Evolutionary conservation across 2,797 vertebrate species (phyloP), one percentile per base, ranked within the genome.

Genomic region (Steatocranus sp.): DNA sequence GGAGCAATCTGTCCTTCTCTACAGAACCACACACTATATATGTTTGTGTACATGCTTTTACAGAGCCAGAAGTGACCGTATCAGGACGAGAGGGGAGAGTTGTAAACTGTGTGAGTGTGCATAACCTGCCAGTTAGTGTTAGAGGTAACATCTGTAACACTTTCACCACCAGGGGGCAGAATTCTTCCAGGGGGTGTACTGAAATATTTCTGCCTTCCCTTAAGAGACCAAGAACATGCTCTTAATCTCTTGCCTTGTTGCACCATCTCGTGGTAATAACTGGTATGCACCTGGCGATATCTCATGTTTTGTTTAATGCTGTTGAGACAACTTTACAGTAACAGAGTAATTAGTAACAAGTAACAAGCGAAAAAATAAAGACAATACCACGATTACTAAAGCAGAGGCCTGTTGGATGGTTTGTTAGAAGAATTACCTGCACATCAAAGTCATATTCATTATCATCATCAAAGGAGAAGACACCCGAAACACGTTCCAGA

Each of bases 21-120:
- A 46, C 41, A 15, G 23, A 68, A 43, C 36, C 61, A 6, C 20
- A 11, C 3, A 46, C 23, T 27, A 7, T 27, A 43, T 8, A 30
- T 0, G 25, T 56, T 8, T 30, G 23, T 18, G 6, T 70, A 18
- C 18, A 18, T 0, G 66, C 66, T 27, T 70, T 46, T 43, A 46
- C 12, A 25, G 23, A 46, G 15, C 23, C 38, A 27, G 38, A 66
- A 18, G 41, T 46, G 15, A 46, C 66, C 15, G 10, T 46, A 46
- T 27, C 2, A 30, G 23, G 15, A 18, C 1, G 0, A 70, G 38
- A 27, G 23, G n/a, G 66, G 20, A 18, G 41, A 30, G 41, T 2
- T 30, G 41, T 43, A 70, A 70, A 70, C 23, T 2, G n/a, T 56
- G 8, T 9, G 38, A 25, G 23, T 17, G 38, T 43, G 23, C 63